Conservation (phyloP, 1,140 invertebrate genomes). For the Hesperophylax magnus region DNA sequence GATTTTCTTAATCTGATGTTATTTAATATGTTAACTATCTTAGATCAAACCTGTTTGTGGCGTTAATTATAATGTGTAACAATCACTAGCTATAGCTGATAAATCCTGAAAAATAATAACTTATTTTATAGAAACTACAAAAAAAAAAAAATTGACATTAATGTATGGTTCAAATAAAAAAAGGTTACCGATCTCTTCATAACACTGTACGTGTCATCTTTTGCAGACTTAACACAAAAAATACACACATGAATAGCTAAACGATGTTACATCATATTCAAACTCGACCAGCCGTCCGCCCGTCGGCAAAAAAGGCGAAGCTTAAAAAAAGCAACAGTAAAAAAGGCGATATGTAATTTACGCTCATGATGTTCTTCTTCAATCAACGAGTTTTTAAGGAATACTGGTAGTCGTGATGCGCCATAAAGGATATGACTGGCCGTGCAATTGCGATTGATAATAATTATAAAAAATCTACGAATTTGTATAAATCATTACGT, state of each 20-base stretch:
- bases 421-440: conserved; percentile 3
- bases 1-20: no score
- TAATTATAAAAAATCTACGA: no score
- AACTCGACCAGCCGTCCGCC: neutral
- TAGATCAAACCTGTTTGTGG: no score
- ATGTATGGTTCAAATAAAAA: no score
- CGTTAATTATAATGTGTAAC: no score
- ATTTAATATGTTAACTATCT: no score
- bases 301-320: no score
- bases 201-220: conserved; percentile 5
- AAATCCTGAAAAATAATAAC: no score
- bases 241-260: neutral
- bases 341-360: conserved; percentile 20
- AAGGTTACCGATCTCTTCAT: neutral
- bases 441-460: neutral
- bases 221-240: neutral
- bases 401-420: conserved; percentile 13
- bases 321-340: neutral
- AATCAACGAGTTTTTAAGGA: conserved; percentile 10
- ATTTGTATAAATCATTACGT: no score
- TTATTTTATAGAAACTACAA: no score
- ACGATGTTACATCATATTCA: conserved; percentile 8
- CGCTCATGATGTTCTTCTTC: neutral
- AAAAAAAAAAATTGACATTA: no score
- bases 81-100: no score